A percentile compares a stretch with the other conserved stretches of the same genome.
Evolutionary conservation across 2,113 vertebrate species (phyloP).

Genomic region (Mystacornis crossleyi): DNA sequence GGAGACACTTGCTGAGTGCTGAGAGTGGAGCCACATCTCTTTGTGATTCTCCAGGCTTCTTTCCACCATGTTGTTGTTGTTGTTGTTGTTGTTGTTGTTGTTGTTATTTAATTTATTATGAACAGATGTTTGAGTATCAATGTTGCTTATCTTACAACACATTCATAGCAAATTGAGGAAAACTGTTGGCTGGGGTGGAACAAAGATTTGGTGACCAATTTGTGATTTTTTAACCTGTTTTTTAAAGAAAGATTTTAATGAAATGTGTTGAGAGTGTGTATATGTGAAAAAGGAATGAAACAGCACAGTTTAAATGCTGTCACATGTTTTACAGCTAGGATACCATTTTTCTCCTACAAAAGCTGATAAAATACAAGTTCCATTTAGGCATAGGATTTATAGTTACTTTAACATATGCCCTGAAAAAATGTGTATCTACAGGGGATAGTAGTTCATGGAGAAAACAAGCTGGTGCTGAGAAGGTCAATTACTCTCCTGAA

Average conservation of each 20-base stretch:
- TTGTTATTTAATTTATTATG: neutral
- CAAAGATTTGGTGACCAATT: neutral
- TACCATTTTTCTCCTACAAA: constrained; percentile 32
- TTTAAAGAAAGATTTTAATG: neutral
- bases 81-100: too few relatives aligned
- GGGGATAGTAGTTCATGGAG: constrained; percentile 70
- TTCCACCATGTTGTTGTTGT: neutral
- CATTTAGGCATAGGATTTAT: constrained; percentile 65
- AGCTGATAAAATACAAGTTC: constrained; percentile 59
- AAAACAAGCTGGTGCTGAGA: constrained; percentile 72
- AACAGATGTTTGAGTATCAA: neutral
- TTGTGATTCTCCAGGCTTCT: neutral
- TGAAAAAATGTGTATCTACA: constrained; percentile 63
- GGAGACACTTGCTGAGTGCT: neutral
- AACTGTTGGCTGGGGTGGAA: neutral
- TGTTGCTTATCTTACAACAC: neutral
- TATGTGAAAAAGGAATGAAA: neutral
- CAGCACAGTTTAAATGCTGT: constrained; percentile 19
- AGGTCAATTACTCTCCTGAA: constrained; percentile 78
- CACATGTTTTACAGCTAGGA: constrained; percentile 29
- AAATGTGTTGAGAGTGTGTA: neutral
- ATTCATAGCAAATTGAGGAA: neutral
- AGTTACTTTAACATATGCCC: constrained; percentile 60
- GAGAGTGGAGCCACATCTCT: neutral
- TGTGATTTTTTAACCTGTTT: neutral